Conservation (phyloP, 2,888 invertebrate genomes). For the Craniophora ligustri region DNA sequence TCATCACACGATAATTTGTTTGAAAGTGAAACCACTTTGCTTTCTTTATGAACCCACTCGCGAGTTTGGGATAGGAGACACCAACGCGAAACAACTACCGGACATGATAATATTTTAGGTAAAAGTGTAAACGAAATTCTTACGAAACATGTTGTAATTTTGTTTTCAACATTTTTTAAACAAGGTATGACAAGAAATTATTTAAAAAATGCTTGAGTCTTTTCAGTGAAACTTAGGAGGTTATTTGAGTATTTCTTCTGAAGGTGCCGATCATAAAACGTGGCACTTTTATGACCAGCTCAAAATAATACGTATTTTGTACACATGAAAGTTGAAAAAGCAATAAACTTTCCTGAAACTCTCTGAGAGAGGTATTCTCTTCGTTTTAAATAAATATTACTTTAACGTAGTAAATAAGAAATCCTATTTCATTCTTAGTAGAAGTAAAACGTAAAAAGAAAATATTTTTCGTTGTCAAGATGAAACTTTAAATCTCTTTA, state of each 20-base stretch:
- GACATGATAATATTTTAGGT: background rate
- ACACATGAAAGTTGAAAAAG: too few species aligned
- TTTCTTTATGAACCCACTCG: slow-evolving; percentile 55
- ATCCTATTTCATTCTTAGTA: slow-evolving; percentile 15
- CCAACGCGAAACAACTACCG: background rate
- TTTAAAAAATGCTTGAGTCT: too few species aligned
- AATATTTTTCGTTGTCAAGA: slow-evolving; percentile 17
- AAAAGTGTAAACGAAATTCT: background rate
- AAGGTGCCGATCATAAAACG: too few species aligned
- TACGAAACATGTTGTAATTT: background rate
- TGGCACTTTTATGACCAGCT: too few species aligned
- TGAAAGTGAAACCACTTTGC: slow-evolving; percentile 78
- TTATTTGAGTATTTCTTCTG: too few species aligned
- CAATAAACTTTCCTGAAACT: too few species aligned
- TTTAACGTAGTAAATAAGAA: slow-evolving; percentile 13
- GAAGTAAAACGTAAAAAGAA: slow-evolving; percentile 2
- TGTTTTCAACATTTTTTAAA: too few species aligned
- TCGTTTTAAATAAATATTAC: slow-evolving; percentile 13
- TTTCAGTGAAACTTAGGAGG: too few species aligned
- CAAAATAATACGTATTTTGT: too few species aligned
- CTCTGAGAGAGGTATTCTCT: too few species aligned
- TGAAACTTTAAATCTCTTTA: slow-evolving; percentile 4
- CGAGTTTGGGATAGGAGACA: slow-evolving; percentile 21
- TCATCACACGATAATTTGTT: slow-evolving; percentile 67
- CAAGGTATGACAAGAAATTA: too few species aligned